A percentile compares a stretch with the other conserved stretches of the same genome.
Conservation (phyloP, 92 coral and sea anemone genomes). For the Parazoanthus atlanticus region DNA sequence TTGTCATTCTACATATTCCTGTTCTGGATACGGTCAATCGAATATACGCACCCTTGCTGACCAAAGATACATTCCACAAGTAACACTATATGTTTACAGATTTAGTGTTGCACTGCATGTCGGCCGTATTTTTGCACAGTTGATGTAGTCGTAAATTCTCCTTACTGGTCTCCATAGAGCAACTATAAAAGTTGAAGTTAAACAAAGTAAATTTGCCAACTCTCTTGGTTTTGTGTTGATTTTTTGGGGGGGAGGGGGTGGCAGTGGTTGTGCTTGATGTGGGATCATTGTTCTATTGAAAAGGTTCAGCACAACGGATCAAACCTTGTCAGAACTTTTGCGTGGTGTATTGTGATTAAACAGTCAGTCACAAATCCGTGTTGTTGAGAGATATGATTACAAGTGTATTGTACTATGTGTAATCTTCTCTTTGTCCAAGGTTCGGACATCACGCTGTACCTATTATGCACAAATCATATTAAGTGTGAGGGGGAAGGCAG, state of each 20-base stretch:
- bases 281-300: background rate
- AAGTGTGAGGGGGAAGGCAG: background rate
- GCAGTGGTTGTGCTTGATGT: background rate
- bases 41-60: no score
- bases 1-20: no score
- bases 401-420: background rate
- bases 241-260: background rate
- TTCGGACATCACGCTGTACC: background rate
- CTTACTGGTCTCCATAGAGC: background rate
- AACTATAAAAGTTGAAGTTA: no score
- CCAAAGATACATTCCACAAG: no score
- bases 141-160: background rate
- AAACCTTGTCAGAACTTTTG: background rate
- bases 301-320: background rate
- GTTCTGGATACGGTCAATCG: no score
- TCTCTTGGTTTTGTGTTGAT: no score
- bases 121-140: background rate
- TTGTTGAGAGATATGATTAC: no score
- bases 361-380: no score
- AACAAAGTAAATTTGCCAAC: background rate
- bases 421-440: background rate
- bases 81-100: no score
- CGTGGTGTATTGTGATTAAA: no score
- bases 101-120: no score
- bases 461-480: no score